Evolutionary conservation across 2,888 invertebrate species (phyloP).

Genomic region (Petrolisthes cinctipes): DNA sequence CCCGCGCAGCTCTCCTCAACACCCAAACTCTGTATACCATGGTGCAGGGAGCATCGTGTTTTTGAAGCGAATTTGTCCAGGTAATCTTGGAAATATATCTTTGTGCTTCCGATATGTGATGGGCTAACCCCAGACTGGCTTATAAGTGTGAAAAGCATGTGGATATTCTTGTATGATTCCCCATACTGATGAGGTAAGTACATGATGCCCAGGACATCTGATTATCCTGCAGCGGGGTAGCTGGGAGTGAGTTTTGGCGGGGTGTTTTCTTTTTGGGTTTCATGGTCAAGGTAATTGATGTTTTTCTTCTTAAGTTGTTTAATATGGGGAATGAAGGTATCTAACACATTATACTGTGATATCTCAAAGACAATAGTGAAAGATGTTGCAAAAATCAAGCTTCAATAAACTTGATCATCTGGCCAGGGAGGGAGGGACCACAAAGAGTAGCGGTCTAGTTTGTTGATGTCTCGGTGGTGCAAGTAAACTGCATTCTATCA

Average conservation of each 20-base stretch:
- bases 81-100: conserved; percentile 28
- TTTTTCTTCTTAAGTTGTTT: not conserved
- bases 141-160: conserved; percentile 25
- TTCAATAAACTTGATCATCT: not conserved
- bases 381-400: not conserved
- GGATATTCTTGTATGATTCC: conserved; percentile 27
- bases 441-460: not conserved
- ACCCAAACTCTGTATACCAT: conserved; percentile 30
- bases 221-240: conserved; percentile 19
- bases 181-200: conserved; percentile 37
- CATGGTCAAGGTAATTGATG: not conserved
- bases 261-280: conserved; percentile 11
- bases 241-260: conserved; percentile 20
- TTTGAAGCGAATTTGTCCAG: conserved; percentile 24
- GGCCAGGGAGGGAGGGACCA: not conserved
- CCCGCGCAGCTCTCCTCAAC: conserved; percentile 35
- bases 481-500: not conserved
- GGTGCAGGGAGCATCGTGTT: conserved; percentile 23
- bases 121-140: not conserved
- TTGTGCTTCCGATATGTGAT: conserved; percentile 23
- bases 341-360: not conserved
- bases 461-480: not conserved
- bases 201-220: conserved; percentile 32
- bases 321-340: not conserved
- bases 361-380: not conserved